Evolutionary conservation across 2,888 invertebrate species (phyloP), one percentile per base, ranked within the genome.

Genomic region (Iselma pallidipennis): DNA sequence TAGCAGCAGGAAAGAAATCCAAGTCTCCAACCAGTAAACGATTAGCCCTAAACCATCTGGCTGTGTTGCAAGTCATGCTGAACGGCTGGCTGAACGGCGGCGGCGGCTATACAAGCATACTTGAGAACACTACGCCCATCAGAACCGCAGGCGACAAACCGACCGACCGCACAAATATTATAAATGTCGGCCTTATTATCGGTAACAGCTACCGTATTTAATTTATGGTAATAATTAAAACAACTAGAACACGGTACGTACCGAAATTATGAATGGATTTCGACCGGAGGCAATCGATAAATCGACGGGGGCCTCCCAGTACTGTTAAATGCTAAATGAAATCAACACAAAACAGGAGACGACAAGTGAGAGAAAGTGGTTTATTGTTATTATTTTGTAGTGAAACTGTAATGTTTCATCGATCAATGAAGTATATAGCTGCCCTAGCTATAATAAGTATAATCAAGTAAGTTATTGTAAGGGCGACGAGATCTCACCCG

Each of bases 41-140:
- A 45, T 45, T 45, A 45, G 45, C 45, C 45, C 45, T 45, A 45
- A 45, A 45, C 45, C 45, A 45, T 45, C 45, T 45, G 45, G 45
- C 21, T 45, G 45, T 45, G 45, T 45, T 45, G 45, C 45, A 45
- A 45, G 45, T 45, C 45, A 45, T 45, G 45, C 45, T 45, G 45
- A 45, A 45, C 37, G 37, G 16, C 37, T 16, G 37, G 16, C 37
- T 37, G 16, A 37, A 37, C 45, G 45, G 59, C 63, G 63, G 60
- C 67, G 63, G 63, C 68, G 66, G 67, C 65, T 67, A 74, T 74
- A 73, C 74, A 74, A 74, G 74, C 74, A 74, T 69, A 70, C 69
- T 68, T 61, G 59, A 56, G 31, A 54, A 55, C 63, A 66, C 60
- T 64, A 65, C 67, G 69, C 62, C 63, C 64, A 55, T 45, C 45